Percentiles rank a stretch among this genome's conserved stretches.
These are phyloP conservation scores for Drosophila varians DNA, from an alignment of 1,140 invertebrate genomes.

Conservation along the genomic window DNA sequence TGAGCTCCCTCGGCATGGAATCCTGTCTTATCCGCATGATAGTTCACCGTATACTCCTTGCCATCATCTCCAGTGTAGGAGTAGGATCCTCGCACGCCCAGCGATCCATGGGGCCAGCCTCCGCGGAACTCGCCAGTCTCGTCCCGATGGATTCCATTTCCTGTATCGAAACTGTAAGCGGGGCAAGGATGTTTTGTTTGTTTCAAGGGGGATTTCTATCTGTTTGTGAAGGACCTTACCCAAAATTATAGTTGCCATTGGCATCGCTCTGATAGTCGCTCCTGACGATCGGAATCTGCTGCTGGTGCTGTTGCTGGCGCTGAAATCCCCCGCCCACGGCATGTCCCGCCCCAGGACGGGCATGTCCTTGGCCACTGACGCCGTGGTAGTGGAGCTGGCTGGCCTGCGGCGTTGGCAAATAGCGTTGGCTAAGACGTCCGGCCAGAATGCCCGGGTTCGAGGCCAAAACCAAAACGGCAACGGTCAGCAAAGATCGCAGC, in stretches of 20 bases:
- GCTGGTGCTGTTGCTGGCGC: slow-evolving; percentile 59
- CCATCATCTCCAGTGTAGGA: slow-evolving; percentile 87
- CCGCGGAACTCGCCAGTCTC: slow-evolving; percentile 85
- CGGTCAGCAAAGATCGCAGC: slow-evolving; percentile 27
- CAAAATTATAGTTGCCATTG: slow-evolving; percentile 86
- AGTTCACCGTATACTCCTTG: slow-evolving; percentile 88
- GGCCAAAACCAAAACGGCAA: slow-evolving; percentile 31
- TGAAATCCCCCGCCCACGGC: slow-evolving; percentile 14
- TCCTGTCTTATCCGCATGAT: slow-evolving; percentile 87
- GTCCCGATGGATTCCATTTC: slow-evolving; percentile 85
- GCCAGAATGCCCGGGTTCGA: slow-evolving; percentile 9
- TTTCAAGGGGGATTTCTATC: too few species aligned
- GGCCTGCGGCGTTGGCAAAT: slow-evolving; percentile 68
- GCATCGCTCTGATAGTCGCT: slow-evolving; percentile 85
- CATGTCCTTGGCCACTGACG: slow-evolving; percentile 53
- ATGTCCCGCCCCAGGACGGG: slow-evolving; percentile 11
- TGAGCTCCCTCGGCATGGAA: slow-evolving; percentile 89
- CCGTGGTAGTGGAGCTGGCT: slow-evolving; percentile 69
- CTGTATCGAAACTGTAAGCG: slow-evolving; percentile 85
- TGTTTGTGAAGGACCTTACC: slow-evolving; percentile 82
- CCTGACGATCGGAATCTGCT: slow-evolving; percentile 85
- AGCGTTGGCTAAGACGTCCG: slow-evolving; percentile 56
- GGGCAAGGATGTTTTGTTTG: neutral
- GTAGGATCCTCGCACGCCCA: slow-evolving; percentile 87
- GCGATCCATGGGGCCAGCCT: slow-evolving; percentile 84